A percentile compares a stretch with the other conserved stretches of the same genome.
phyloP scores from a whole-genome alignment of 1,140 invertebrate genomes.

The Teleopsis dalmanni region DNA sequence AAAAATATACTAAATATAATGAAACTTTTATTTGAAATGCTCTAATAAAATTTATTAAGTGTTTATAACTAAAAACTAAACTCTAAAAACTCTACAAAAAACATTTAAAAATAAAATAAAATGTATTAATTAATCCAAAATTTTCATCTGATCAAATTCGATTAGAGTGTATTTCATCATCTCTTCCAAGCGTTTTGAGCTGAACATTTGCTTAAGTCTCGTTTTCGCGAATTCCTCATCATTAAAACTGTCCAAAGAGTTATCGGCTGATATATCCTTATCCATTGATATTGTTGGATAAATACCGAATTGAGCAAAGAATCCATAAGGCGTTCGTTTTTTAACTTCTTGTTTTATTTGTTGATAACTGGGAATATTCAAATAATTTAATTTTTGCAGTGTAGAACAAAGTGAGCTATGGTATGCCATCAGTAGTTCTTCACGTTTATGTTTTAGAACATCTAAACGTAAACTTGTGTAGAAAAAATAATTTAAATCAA shows the following conservation, averaged over 20 bases:
- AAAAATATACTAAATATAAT: too few species aligned
- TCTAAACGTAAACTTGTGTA: conserved; percentile 33
- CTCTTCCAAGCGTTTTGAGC: conserved; percentile 20
- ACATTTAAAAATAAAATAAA: too few species aligned
- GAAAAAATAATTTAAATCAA: conserved; percentile 41
- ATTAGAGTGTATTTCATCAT: conserved; percentile 29
- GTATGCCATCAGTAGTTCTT: conserved; percentile 39
- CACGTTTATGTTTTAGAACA: conserved; percentile 31
- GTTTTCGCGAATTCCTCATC: conserved; percentile 28
- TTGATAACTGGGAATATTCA: conserved; percentile 35
- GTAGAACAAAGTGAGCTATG: conserved; percentile 25
- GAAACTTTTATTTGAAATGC: too few species aligned
- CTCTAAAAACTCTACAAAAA: too few species aligned
- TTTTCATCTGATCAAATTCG: conserved; percentile 27
- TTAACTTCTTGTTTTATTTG: conserved; percentile 34
- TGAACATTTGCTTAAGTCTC: conserved; percentile 30
- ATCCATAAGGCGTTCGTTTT: conserved; percentile 32
- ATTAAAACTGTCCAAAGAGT: conserved; percentile 29
- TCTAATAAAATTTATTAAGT: too few species aligned
- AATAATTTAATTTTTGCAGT: conserved; percentile 29
- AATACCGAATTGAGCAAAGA: conserved; percentile 34
- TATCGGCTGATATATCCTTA: conserved; percentile 28
- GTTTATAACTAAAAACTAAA: too few species aligned
- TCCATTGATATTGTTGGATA: conserved; percentile 32
- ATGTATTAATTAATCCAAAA: conserved; percentile 10